A percentile compares a stretch with the other conserved stretches of the same genome.
These are phyloP conservation scores for Paratilapia polleni DNA, from an alignment of 2,113 vertebrate genomes.

Conservation along the genomic window DNA sequence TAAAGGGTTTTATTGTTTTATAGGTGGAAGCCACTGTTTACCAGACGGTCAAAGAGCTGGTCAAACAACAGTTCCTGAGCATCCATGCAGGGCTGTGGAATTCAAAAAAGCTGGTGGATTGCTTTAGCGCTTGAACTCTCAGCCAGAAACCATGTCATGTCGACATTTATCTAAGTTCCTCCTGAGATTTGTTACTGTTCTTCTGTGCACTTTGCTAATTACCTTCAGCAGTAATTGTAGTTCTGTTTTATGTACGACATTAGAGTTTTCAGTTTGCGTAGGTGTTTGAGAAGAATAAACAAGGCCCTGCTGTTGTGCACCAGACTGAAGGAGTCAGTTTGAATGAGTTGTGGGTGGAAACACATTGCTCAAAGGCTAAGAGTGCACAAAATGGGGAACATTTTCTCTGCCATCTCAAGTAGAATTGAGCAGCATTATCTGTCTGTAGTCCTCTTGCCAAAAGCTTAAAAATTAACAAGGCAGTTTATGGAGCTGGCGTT, in stretches of 20 bases:
- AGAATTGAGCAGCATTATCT: constrained; percentile 11
- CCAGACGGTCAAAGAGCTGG: constrained; percentile 63
- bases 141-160: not conserved
- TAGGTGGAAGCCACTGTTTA: constrained; percentile 57
- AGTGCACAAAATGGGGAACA: not conserved
- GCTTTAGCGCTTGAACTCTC: constrained; percentile 42
- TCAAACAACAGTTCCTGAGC: constrained; percentile 52
- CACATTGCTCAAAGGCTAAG: not conserved
- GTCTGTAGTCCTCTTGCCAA: not conserved
- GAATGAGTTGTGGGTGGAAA: constrained; percentile 45
- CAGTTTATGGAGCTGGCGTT: not conserved
- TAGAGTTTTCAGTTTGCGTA: constrained; percentile 49
- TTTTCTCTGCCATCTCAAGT: constrained; percentile 7
- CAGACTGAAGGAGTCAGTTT: constrained; percentile 30
- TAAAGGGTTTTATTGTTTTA: constrained; percentile 2
- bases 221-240: not conserved
- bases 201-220: not conserved
- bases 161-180: constrained; percentile 13
- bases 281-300: constrained; percentile 59
- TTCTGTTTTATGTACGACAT: constrained; percentile 13
- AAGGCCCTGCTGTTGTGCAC: constrained; percentile 12
- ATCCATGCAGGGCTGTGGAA: constrained; percentile 56
- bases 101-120: constrained; percentile 69
- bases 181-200: constrained; percentile 16
- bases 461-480: not conserved